Evolutionary conservation across 2,888 invertebrate genomes (phyloP).

Genomic region (Hydropsyche betteni): DNA sequence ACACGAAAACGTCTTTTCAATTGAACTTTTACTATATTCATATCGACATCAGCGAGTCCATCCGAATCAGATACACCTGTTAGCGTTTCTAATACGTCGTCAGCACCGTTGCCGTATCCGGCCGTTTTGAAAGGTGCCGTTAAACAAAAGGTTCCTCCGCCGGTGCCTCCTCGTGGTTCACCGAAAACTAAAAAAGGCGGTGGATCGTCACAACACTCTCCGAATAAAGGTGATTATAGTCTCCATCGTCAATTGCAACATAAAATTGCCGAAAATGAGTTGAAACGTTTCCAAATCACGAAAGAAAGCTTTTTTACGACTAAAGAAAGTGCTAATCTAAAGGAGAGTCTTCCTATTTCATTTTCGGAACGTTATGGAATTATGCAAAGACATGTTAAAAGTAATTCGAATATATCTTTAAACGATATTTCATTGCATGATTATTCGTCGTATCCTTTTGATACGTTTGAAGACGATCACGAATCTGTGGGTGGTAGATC

Average conservation of each 20-base stretch:
- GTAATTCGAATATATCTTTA: background rate
- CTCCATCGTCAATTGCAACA: conserved; percentile 33
- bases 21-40: background rate
- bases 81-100: conserved; percentile 52
- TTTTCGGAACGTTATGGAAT: no score
- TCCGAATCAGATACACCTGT: conserved; percentile 43
- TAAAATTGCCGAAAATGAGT: conserved; percentile 14
- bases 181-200: conserved; percentile 72
- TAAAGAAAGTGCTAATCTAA: no score
- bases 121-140: conserved; percentile 77
- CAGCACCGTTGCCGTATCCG: conserved; percentile 71
- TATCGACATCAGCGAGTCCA: conserved; percentile 43
- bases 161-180: conserved; percentile 86
- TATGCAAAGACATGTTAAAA: background rate
- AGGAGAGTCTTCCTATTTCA: no score
- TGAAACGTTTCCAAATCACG: conserved; percentile 26
- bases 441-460: background rate
- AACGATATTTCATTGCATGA: conserved; percentile 6
- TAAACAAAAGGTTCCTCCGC: conserved; percentile 84
- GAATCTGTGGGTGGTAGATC: background rate
- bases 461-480: background rate
- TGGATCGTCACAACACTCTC: conserved; percentile 58
- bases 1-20: background rate
- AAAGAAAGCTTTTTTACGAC: background rate
- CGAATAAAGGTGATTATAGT: conserved; percentile 63